Conservation (phyloP, 2,113 vertebrate species). For the Phalacrocorax brasilianus region DNA sequence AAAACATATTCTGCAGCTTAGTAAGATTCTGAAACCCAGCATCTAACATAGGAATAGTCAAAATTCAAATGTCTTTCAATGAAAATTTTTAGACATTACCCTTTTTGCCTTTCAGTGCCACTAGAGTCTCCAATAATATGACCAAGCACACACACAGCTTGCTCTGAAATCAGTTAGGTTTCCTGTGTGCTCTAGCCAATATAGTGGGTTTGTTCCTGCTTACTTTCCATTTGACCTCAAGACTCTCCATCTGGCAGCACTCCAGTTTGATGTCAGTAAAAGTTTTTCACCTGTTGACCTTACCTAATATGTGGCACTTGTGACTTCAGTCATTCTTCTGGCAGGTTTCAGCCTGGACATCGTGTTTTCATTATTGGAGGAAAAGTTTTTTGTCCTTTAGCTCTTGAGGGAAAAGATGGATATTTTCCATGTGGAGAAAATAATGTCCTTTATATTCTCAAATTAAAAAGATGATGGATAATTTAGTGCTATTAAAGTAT, state of each 20-base stretch:
- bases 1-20: background rate
- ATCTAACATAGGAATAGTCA: background rate
- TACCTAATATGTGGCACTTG: background rate
- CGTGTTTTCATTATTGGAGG: background rate
- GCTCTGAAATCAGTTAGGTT: background rate
- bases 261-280: background rate
- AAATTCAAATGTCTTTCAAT: background rate
- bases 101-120: background rate
- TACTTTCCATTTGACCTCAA: background rate
- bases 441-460: background rate
- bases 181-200: background rate
- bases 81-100: background rate
- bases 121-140: background rate
- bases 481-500: background rate
- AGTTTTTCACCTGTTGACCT: background rate
- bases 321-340: background rate
- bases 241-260: background rate
- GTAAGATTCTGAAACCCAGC: background rate
- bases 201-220: background rate
- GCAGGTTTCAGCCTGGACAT: background rate
- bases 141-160: background rate
- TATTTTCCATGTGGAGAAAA: background rate
- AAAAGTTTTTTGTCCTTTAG: background rate
- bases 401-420: background rate
- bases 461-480: background rate